A percentile compares a stretch with the other conserved stretches of the same genome.
Evolutionary conservation across 2,113 vertebrate species (phyloP).

Genomic region (Todiramphus chloris): DNA sequence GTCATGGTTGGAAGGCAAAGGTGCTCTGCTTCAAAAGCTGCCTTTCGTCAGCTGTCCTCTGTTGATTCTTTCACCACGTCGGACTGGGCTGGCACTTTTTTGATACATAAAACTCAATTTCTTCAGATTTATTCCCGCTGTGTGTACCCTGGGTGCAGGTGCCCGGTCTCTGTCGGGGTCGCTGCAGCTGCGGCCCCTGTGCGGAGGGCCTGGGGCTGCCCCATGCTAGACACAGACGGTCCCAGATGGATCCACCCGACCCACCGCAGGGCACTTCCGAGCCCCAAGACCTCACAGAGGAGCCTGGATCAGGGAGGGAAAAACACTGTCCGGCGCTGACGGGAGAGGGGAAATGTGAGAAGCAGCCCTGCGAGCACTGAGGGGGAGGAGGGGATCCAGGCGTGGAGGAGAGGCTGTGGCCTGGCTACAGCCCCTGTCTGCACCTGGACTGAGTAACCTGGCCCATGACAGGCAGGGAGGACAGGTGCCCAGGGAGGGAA

Average conservation of each 20-base stretch:
- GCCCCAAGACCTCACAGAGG: neutral
- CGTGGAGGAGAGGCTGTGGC: no score
- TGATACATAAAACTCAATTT: neutral
- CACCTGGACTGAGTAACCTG: no score
- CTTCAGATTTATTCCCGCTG: neutral
- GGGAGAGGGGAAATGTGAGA: neutral
- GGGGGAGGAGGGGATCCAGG: neutral
- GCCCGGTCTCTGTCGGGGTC: no score
- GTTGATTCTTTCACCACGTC: neutral
- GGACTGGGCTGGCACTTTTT: neutral
- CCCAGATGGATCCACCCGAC: fast-evolving
- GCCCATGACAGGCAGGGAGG: no score
- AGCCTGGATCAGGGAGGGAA: neutral
- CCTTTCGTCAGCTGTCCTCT: neutral
- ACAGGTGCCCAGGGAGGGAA: no score
- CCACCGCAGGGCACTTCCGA: fast-evolving
- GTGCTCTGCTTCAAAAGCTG: neutral
- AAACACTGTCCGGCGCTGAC: neutral
- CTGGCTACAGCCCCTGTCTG: no score
- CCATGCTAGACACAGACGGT: neutral
- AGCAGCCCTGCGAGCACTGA: fast-evolving
- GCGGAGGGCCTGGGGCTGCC: neutral
- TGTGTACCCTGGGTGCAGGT: neutral
- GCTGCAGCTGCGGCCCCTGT: neutral
- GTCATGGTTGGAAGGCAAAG: neutral